A percentile compares a stretch with the other conserved stretches of the same genome.
phyloP scores from a whole-genome alignment of 2,797 vertebrate species.

The Xenentodon cancila region DNA sequence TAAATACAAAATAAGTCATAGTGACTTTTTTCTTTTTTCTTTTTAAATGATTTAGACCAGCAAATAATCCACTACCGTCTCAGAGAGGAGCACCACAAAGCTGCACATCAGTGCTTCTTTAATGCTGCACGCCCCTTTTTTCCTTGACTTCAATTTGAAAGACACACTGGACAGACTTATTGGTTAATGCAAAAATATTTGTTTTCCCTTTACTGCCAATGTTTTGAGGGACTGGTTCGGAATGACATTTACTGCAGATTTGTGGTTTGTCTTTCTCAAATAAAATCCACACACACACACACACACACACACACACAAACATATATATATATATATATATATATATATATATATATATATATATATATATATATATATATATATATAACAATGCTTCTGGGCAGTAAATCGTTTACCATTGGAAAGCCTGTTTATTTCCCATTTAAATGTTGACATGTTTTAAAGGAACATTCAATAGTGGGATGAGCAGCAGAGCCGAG shows the following conservation, averaged over 20 bases:
- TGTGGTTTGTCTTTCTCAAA: neutral
- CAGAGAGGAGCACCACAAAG: neutral
- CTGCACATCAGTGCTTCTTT: constrained; percentile 5
- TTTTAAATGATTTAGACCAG: constrained; percentile 52
- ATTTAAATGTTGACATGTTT: no score
- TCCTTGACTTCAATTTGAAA: neutral
- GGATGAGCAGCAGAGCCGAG: no score
- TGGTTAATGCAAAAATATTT: constrained; percentile 4
- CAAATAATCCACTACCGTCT: constrained; percentile 25
- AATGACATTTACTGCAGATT: neutral
- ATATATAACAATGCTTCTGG: no score
- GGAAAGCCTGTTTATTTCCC: no score
- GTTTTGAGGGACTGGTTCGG: neutral
- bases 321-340: no score
- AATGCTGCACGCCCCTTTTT: constrained; percentile 11
- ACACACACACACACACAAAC: no score
- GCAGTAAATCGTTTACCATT: no score
- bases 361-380: no score
- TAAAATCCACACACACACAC: neutral
- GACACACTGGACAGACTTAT: constrained; percentile 8
- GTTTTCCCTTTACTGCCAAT: neutral
- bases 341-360: no score
- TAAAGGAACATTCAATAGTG: no score
- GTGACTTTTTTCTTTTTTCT: constrained; percentile 42
- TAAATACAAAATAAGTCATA: no score